Evolutionary conservation across 1,140 invertebrate genomes (phyloP).

Genomic region (Drosophila baimaii): DNA sequence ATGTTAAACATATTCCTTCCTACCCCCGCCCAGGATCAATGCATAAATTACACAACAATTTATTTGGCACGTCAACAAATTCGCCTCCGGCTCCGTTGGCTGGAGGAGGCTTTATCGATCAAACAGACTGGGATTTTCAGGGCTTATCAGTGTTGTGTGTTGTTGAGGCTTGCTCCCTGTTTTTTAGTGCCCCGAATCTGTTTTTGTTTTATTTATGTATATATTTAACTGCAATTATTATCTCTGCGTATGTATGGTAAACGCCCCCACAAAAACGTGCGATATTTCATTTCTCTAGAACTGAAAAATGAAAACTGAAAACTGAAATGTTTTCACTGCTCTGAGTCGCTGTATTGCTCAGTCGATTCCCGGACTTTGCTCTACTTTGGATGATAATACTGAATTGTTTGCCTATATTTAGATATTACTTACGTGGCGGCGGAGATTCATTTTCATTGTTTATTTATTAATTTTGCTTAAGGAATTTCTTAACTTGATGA

Average conservation of each 20-base stretch:
- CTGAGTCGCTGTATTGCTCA: neutral
- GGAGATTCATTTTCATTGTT: neutral
- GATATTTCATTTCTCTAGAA: conserved; percentile 13
- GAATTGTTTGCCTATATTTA: conserved; percentile 10
- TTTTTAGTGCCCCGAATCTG: conserved; percentile 28
- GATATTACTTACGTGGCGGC: conserved; percentile 10
- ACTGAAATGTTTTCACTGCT: conserved; percentile 17
- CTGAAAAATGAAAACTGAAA: conserved; percentile 11
- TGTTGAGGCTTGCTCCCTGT: conserved; percentile 32
- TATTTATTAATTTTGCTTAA: neutral
- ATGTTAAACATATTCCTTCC: conserved; percentile 25
- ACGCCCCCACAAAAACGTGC: conserved; percentile 38
- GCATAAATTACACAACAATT: conserved; percentile 68
- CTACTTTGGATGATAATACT: conserved; percentile 27
- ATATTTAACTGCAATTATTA: conserved; percentile 29
- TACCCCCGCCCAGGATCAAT: neutral
- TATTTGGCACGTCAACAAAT: conserved; percentile 50
- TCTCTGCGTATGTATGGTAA: conserved; percentile 27
- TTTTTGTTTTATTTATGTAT: too few species aligned
- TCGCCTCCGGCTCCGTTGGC: conserved; percentile 13
- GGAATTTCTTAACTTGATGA: neutral
- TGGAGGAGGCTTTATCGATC: conserved; percentile 65
- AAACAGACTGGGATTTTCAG: conserved; percentile 59
- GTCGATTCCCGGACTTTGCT: conserved; percentile 33
- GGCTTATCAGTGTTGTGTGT: conserved; percentile 16